phyloP scores from a whole-genome alignment of 1,140 invertebrate species.

The Adelges cooleyi region DNA sequence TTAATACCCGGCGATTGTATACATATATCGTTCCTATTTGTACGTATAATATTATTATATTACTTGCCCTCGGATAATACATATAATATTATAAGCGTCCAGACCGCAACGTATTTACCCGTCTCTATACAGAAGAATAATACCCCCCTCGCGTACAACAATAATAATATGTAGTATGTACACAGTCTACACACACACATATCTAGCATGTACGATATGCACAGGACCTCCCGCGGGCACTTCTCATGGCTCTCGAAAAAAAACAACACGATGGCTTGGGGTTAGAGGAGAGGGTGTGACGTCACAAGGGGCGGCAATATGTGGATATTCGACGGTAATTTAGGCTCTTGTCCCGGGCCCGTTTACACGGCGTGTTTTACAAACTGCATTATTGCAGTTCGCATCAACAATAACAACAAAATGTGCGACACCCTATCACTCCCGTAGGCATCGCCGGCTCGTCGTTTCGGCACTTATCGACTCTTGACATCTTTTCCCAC shows the following conservation, averaged over 20 bases:
- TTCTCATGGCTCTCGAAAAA: conserved; percentile 26
- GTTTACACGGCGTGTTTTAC: conserved; percentile 12
- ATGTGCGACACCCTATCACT: conserved; percentile 14
- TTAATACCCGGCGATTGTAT: too few relatives aligned
- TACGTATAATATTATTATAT: neutral
- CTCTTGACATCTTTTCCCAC: conserved; percentile 26
- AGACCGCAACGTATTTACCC: neutral
- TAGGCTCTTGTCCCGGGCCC: conserved; percentile 15
- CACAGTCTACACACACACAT: neutral
- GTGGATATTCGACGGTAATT: conserved; percentile 13
- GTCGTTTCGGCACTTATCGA: conserved; percentile 15
- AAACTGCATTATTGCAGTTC: conserved; percentile 5
- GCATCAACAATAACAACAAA: conserved; percentile 14
- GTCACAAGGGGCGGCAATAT: conserved; percentile 7
- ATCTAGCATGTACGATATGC: neutral
- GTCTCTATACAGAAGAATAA: neutral
- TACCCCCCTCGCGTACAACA: neutral
- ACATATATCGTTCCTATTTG: conserved; percentile 8
- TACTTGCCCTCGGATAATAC: too few relatives aligned
- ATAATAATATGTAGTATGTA: neutral
- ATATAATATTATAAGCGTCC: neutral
- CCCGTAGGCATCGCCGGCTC: conserved; percentile 20
- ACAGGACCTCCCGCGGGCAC: conserved; percentile 6
- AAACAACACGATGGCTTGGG: neutral
- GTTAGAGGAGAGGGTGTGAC: neutral